Evolutionary conservation across 2,888 invertebrate genomes (phyloP).

Genomic region (Apamea crenata): DNA sequence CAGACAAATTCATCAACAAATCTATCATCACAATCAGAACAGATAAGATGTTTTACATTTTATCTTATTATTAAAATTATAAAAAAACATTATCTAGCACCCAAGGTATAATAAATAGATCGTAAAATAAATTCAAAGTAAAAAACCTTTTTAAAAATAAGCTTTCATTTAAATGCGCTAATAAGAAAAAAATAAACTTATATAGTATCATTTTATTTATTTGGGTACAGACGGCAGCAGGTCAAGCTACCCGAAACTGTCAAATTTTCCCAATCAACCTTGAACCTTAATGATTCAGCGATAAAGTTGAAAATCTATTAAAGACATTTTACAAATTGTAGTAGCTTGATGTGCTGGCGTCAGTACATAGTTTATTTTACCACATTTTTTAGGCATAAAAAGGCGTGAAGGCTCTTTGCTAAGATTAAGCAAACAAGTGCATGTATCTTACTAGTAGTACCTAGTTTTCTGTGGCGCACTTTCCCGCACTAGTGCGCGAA

Average conservation of each 20-base stretch:
- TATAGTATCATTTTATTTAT: no score
- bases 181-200: no score
- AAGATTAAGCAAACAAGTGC: not conserved
- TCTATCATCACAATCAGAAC: not conserved
- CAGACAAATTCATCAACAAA: not conserved
- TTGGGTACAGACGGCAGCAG: no score
- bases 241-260: no score
- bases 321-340: no score
- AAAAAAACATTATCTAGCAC: not conserved
- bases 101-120: not conserved
- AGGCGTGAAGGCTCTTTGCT: not conserved
- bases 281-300: no score
- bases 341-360: no score
- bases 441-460: not conserved
- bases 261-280: no score
- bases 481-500: not conserved
- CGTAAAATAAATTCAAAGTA: not conserved
- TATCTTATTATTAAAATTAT: not conserved
- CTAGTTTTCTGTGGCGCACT: not conserved
- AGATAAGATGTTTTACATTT: not conserved
- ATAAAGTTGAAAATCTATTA: no score
- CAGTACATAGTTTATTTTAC: no score
- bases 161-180: no score
- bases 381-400: not conserved
- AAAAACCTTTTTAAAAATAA: no score